Evolutionary conservation across 2,113 vertebrate genomes (phyloP).

Genomic region (Cottus gobio): DNA sequence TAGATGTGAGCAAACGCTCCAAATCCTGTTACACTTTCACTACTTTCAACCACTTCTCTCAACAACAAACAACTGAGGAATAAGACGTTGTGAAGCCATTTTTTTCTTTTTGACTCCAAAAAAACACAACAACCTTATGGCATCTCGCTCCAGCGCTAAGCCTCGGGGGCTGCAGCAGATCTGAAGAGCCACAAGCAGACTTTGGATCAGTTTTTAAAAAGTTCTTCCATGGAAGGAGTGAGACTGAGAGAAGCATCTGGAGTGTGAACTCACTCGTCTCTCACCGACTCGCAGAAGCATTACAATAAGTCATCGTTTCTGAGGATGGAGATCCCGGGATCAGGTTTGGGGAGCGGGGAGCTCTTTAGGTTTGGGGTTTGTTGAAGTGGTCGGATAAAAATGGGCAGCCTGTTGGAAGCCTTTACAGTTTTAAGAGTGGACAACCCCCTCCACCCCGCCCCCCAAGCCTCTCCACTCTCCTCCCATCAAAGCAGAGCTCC

Average conservation of each 20-base stretch:
- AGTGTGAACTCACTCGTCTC: slow-evolving; percentile 10
- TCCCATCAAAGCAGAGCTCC: slow-evolving; percentile 10
- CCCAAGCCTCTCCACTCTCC: slow-evolving; percentile 12
- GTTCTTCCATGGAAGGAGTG: not conserved
- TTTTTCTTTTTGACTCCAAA: slow-evolving; percentile 11
- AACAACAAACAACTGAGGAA: slow-evolving; percentile 8
- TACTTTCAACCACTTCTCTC: slow-evolving; percentile 33
- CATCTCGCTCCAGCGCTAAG: slow-evolving; percentile 27
- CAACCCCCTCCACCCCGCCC: too few species aligned
- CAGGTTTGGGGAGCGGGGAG: not conserved
- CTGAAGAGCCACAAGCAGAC: slow-evolving; percentile 34
- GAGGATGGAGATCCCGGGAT: not conserved
- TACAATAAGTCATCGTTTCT: slow-evolving; percentile 44
- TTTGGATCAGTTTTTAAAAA: slow-evolving; percentile 23
- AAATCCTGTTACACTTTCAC: not conserved
- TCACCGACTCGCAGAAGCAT: slow-evolving; percentile 9
- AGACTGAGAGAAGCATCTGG: not conserved
- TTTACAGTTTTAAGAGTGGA: too few species aligned
- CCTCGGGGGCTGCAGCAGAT: slow-evolving; percentile 41
- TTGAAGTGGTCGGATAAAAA: not conserved
- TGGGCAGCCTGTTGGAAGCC: slow-evolving; percentile 7
- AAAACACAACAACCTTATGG: not conserved
- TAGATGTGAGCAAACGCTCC: slow-evolving; percentile 20
- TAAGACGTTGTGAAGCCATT: slow-evolving; percentile 1
- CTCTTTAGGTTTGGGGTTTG: slow-evolving; percentile 30